Conservation (phyloP, 2,888 invertebrate species). For the Acanthosoma haemorrhoidale region DNA sequence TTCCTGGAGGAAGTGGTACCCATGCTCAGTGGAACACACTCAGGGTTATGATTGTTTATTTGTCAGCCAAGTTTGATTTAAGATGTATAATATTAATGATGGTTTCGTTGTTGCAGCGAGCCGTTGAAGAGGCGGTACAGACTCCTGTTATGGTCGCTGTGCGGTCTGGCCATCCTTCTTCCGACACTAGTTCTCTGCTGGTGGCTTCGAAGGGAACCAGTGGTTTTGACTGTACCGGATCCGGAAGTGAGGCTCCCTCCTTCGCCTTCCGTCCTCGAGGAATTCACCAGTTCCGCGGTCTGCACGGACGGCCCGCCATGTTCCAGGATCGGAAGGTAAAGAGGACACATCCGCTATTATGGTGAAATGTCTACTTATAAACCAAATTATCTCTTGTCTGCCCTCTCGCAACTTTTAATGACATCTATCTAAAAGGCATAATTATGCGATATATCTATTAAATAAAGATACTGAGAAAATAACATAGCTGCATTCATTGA, state of each 20-base stretch:
- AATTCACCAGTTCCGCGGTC: slow-evolving; percentile 65
- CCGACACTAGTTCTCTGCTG: neutral
- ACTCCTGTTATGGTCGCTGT: neutral
- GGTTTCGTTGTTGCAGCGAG: neutral
- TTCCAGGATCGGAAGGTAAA: slow-evolving; percentile 71
- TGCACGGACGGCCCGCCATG: slow-evolving; percentile 72
- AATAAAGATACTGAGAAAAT: too few relatives aligned
- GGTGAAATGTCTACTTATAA: too few relatives aligned
- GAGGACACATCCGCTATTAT: too few relatives aligned
- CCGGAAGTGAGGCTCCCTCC: slow-evolving; percentile 58
- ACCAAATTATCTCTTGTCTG: too few relatives aligned
- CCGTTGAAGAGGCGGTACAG: neutral
- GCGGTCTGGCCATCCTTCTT: neutral
- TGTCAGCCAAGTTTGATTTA: too few relatives aligned
- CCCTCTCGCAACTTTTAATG: too few relatives aligned
- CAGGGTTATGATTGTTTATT: neutral
- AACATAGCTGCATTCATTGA: too few relatives aligned
- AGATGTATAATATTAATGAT: too few relatives aligned
- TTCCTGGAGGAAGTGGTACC: too few relatives aligned
- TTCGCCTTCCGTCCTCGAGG: slow-evolving; percentile 61
- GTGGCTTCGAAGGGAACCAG: neutral
- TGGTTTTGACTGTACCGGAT: slow-evolving; percentile 55
- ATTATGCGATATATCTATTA: too few relatives aligned
- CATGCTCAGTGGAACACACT: too few relatives aligned
- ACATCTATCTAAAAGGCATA: too few relatives aligned